Evolutionary conservation across 2,888 invertebrate genomes (phyloP).

Genomic region (Branchinecta sandiegonensis): DNA sequence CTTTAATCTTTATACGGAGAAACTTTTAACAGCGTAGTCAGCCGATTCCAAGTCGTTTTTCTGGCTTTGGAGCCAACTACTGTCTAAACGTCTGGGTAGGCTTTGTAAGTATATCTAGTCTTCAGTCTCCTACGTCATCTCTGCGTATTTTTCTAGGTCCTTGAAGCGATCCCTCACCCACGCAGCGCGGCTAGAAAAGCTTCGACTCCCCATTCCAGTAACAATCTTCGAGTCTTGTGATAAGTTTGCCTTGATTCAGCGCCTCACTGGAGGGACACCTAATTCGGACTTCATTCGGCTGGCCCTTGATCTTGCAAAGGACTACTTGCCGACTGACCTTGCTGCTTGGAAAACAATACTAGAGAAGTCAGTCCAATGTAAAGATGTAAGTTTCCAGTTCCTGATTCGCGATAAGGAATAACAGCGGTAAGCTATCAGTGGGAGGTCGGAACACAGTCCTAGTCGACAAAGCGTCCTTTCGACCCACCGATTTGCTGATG

Average conservation of each 20-base stretch:
- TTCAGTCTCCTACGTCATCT: no score
- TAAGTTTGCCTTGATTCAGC: background rate
- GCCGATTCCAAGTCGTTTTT: no score
- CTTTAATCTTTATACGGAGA: no score
- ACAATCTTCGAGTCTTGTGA: background rate
- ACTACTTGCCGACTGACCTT: background rate
- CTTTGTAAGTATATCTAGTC: no score
- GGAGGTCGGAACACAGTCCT: no score
- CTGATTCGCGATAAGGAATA: no score
- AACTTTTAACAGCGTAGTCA: no score
- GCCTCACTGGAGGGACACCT: background rate
- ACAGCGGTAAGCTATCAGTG: no score
- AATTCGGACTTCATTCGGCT: background rate
- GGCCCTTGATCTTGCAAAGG: background rate
- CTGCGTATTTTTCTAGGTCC: background rate
- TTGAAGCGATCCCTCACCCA: background rate
- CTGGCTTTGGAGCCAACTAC: no score
- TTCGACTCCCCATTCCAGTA: background rate
- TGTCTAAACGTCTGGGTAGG: no score
- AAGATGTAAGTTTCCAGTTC: background rate
- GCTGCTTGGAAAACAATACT: slow-evolving; percentile 10
- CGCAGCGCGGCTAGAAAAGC: background rate
- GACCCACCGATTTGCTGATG: no score
- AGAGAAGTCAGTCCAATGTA: background rate
- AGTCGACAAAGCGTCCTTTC: no score